Percentiles rank a stretch among this genome's conserved stretches.
Conservation (phyloP, 2,113 vertebrate species). For the Pelecanus crispus region DNA sequence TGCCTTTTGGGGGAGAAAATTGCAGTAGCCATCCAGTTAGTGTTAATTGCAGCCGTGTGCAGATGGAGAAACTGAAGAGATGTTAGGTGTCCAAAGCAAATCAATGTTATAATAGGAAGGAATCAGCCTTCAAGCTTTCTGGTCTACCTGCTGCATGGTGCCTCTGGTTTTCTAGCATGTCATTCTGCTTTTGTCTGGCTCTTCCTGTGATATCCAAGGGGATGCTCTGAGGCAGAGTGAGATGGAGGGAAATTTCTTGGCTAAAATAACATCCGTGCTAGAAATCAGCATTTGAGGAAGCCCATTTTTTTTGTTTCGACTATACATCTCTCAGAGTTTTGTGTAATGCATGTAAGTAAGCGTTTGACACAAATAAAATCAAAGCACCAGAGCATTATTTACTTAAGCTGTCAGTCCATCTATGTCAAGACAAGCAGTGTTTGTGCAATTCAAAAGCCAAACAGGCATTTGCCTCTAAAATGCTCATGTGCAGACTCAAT, state of each 20-base stretch:
- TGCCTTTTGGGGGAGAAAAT: background rate
- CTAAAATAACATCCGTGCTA: background rate
- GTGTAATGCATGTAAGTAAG: background rate
- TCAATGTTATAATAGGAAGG: background rate
- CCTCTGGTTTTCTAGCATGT: background rate
- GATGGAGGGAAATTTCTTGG: background rate
- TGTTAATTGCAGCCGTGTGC: background rate
- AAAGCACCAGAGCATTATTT: constrained; percentile 18
- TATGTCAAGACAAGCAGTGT: background rate
- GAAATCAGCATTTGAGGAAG: background rate
- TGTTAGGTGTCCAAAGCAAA: background rate
- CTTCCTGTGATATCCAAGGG: background rate
- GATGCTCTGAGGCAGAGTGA: background rate
- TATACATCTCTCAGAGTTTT: background rate
- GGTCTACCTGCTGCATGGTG: background rate
- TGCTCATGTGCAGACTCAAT: background rate
- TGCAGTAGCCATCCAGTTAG: background rate
- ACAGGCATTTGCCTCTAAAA: constrained; percentile 23
- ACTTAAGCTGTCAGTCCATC: constrained; percentile 11
- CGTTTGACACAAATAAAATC: background rate
- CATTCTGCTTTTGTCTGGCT: background rate
- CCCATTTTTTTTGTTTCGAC: background rate
- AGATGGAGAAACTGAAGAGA: background rate
- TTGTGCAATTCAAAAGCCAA: constrained; percentile 14
- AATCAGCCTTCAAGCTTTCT: background rate